Percentiles rank a stretch among this genome's conserved stretches.
Conservation (phyloP, 2,888 invertebrate species). For the Sipha maydis region DNA sequence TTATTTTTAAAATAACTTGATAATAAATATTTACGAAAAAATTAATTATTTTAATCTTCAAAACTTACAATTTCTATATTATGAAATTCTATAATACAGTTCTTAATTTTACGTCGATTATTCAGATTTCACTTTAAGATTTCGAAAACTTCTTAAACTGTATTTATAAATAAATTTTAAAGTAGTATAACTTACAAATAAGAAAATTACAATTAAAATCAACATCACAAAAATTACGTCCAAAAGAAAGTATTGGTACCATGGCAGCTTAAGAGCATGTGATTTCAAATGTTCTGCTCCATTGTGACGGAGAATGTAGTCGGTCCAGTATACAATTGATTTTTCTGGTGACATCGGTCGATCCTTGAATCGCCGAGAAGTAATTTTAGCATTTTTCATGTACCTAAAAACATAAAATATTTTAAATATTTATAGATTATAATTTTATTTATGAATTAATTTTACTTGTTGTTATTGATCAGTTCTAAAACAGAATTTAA, state of each 20-base stretch:
- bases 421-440: background rate
- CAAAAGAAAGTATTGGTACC: constrained; percentile 41
- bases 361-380: constrained; percentile 77
- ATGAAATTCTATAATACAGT: too few relatives aligned
- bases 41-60: too few relatives aligned
- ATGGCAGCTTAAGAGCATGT: constrained; percentile 7
- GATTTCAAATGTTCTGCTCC: constrained; percentile 84
- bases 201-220: background rate
- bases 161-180: background rate
- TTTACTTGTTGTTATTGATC: constrained; percentile 20
- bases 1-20: too few relatives aligned
- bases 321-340: constrained; percentile 85
- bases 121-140: background rate
- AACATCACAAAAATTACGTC: constrained; percentile 7
- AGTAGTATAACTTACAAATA: background rate
- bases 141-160: background rate
- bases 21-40: too few relatives aligned
- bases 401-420: constrained; percentile 68
- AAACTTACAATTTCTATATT: too few relatives aligned
- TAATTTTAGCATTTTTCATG: constrained; percentile 73
- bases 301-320: constrained; percentile 83
- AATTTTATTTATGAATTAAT: background rate
- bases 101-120: background rate
- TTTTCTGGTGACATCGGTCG: constrained; percentile 81
- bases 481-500: constrained; percentile 15